These are phyloP conservation scores for Pao palembangensis DNA, from an alignment of 2,113 vertebrate genomes.

Conservation along the genomic window DNA sequence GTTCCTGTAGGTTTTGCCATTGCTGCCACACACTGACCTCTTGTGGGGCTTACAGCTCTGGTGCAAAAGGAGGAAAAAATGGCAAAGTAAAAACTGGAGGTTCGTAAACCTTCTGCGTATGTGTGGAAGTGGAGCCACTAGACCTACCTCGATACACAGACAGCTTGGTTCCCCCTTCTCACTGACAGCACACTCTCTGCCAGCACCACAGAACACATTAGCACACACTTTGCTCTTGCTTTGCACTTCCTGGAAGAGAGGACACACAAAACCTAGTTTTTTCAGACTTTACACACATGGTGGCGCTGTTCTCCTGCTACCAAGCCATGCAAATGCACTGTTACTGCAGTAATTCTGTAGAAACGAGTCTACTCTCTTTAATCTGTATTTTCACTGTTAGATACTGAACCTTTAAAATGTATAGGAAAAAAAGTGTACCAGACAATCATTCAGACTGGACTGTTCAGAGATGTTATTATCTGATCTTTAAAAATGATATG, in stretches of 20 bases:
- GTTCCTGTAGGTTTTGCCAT: conserved; percentile 94
- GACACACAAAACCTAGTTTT: conserved; percentile 1
- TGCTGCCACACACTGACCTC: conserved; percentile 95
- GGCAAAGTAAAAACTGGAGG: neutral
- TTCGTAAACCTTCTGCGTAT: no score
- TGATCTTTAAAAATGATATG: no score
- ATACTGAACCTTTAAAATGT: no score
- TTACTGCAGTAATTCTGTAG: no score
- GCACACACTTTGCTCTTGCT: conserved; percentile 99
- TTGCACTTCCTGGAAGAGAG: conserved; percentile 75
- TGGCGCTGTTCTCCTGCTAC: conserved; percentile 25
- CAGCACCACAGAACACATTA: conserved; percentile 97
- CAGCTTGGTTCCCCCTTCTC: conserved; percentile 97
- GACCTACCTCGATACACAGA: conserved; percentile 91
- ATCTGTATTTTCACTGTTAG: no score
- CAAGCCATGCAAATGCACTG: no score
- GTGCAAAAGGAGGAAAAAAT: conserved; percentile 6
- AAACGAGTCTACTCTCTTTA: no score
- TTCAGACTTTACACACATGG: conserved; percentile 33
- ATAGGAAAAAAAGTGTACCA: no score
- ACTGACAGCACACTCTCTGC: conserved; percentile 89
- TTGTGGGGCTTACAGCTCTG: conserved; percentile 98
- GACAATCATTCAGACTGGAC: no score
- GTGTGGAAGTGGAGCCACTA: neutral
- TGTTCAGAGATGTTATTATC: no score